These are phyloP conservation scores for Branchellion lobata DNA, from an alignment of 2,888 invertebrate genomes.

Conservation along the genomic window DNA sequence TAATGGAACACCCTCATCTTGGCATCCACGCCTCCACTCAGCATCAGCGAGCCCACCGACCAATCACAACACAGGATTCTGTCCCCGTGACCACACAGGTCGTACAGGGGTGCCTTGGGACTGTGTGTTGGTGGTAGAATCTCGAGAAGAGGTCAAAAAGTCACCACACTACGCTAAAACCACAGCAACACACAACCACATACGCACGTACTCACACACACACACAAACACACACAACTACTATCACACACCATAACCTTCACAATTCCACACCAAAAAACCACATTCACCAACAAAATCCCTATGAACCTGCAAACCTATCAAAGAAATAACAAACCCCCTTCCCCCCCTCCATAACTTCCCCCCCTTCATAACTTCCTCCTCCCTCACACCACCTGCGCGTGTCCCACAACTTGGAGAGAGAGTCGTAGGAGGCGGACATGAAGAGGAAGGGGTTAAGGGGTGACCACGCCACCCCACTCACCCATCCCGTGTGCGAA, in stretches of 20 bases:
- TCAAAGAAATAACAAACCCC: too few species aligned
- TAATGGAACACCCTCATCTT: slow-evolving; percentile 71
- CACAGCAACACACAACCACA: not conserved
- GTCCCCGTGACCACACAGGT: slow-evolving; percentile 88
- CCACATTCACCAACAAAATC: too few species aligned
- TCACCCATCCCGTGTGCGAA: slow-evolving; percentile 88
- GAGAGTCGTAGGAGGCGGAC: slow-evolving; percentile 86
- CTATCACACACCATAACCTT: not conserved
- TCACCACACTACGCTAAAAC: not conserved
- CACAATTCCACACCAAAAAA: not conserved
- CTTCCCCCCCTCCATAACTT: too few species aligned
- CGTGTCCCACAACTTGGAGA: slow-evolving; percentile 92
- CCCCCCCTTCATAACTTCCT: too few species aligned
- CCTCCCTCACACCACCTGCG: slow-evolving; percentile 69
- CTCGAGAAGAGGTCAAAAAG: slow-evolving; percentile 58
- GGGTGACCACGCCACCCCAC: slow-evolving; percentile 83
- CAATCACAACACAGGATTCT: slow-evolving; percentile 83
- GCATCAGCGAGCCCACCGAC: slow-evolving; percentile 79
- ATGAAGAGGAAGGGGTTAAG: slow-evolving; percentile 80
- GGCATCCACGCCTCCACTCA: slow-evolving; percentile 91
- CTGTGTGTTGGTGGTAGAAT: slow-evolving; percentile 64
- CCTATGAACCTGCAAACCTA: too few species aligned
- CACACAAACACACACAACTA: not conserved
- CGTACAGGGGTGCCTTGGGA: slow-evolving; percentile 85
- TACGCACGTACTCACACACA: not conserved